Base-by-base conservation (phyloP, 2,113 vertebrate genomes). In the Phrynosoma platyrhinos region DNA sequence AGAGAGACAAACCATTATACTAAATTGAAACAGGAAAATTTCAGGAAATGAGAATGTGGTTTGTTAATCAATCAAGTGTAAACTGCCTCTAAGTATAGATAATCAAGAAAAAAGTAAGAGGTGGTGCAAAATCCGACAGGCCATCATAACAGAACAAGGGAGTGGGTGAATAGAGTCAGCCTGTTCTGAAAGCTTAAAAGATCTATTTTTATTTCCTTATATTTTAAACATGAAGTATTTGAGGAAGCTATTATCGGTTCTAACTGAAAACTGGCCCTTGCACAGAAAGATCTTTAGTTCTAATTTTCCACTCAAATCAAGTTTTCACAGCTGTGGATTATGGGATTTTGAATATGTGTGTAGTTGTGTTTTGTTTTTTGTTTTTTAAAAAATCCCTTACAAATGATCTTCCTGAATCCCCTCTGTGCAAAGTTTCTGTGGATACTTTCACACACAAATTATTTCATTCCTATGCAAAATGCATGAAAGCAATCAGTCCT, bases 331-430 rank as follows among this genome's bases (percentile, higher is more conserved):
- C n/a, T 89, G 84, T 84, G 89, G 87, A 55, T 89, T 91, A 89
- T 58, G 78, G 85, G 91, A 85, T 94, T 95, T 87, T 91, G 80
- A 94, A 94, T 94, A 83, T 76, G 47, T 47, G 47, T 47, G 47
- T 47, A 6, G 47, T 7, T 47, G 47, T 47, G 36, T 36, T 36
- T 36, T 36, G 36, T 36, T 36, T 36, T 36, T 36, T 47, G 47
- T 62, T 62, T 4, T 58, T 58, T 16, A 69, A 47, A 0, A 32
- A 20, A 10, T 62, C 42, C 13, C 92, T 84, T 82, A 52, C 87
- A 21, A 76, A 69, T 21, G 83, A 21, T 23, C 89, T 84, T 20
- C 62, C 77, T 81, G 52, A 94, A 79, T 90, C 79, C 71, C 76
- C 89, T 87, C 18, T 91, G 84, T 84, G 86, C 23, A 84, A 30